A percentile compares a stretch with the other conserved stretches of the same genome.
These are phyloP conservation scores for Dascillus cervinus DNA, from an alignment of 2,888 invertebrate species.

Conservation along the genomic window DNA sequence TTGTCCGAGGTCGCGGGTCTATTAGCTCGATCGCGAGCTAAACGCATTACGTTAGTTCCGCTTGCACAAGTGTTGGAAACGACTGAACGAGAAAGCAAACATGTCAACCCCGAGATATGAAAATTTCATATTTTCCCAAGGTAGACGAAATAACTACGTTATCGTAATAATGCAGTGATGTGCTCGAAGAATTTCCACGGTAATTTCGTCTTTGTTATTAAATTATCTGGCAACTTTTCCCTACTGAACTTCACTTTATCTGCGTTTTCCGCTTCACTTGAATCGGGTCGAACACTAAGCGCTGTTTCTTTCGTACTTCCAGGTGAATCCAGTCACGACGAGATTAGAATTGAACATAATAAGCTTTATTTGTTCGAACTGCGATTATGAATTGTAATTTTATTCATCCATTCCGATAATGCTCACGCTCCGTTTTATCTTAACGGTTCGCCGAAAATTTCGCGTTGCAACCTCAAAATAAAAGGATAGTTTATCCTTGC, in stretches of 20 bases:
- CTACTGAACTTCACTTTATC: constrained; percentile 41
- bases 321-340: constrained; percentile 23
- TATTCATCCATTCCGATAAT: too few species aligned
- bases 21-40: too few species aligned
- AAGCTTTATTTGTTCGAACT: constrained; percentile 17
- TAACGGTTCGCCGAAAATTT: too few species aligned
- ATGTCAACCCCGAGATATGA: constrained; percentile 17
- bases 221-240: constrained; percentile 44
- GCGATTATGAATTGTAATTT: constrained; percentile 18
- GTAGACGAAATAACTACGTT: constrained; percentile 27
- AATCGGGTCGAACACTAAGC: constrained; percentile 18
- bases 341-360: constrained; percentile 21
- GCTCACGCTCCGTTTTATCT: too few species aligned
- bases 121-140: constrained; percentile 19
- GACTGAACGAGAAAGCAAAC: too few species aligned
- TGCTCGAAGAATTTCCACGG: constrained; percentile 36
- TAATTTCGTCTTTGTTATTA: constrained; percentile 44
- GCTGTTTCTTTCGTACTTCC: constrained; percentile 18
- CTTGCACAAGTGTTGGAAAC: too few species aligned
- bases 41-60: too few species aligned
- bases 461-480: too few species aligned
- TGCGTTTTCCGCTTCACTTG: constrained; percentile 41
- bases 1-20: too few species aligned
- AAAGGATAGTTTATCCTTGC: too few species aligned
- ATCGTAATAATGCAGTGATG: constrained; percentile 40